Evolutionary conservation across 2,888 invertebrate species (phyloP), one percentile per base, ranked within the genome.

Genomic region (Acanthosepion pharaonis): DNA sequence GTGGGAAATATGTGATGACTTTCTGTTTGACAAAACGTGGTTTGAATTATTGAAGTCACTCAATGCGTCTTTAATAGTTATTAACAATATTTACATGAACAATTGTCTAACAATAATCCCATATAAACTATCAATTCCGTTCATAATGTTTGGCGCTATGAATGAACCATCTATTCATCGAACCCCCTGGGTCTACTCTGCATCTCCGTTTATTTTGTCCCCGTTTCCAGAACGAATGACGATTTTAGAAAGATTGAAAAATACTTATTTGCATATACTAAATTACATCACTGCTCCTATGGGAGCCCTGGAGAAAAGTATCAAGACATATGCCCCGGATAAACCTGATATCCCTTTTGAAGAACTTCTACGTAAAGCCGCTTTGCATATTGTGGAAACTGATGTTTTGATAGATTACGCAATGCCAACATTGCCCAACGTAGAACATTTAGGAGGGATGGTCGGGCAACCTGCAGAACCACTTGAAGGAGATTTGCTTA

Each of bases 351-450:
- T 95, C 0, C n/a, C 94, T 15, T 49, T 94, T 23, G 55, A 59
- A 1, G 94, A 95, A 64, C n/a, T 95, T 23, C 33, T 91, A 5
- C 49, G 94, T 18, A 94, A 94, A 23, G 95, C 96, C 1, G 94
- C 95, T 49, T 92, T 96, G 28, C 95, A 94, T 94, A 64, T 96
- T 6, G 15, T 94, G 5, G 94, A 95, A 15, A 48, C 18, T 20
- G 95, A 96, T 94, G 93, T 95, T 33, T 91, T 95, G 11, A 64
- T 96, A 20, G 95, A 95, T n/a, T 95, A 92, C 91, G 94, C 95
- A 5, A 51, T 78, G 28, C 95, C 95, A 42, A 23, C 64, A 51
- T 94, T 95, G 78, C 95, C 95, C 0, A 95, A 95, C 78, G 49
- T 95, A 18, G 94, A 95, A 25, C 93, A 33, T 51, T 94, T 95